Base-by-base conservation (phyloP, 2,888 invertebrate species). In the Drosophila putrida region DNA sequence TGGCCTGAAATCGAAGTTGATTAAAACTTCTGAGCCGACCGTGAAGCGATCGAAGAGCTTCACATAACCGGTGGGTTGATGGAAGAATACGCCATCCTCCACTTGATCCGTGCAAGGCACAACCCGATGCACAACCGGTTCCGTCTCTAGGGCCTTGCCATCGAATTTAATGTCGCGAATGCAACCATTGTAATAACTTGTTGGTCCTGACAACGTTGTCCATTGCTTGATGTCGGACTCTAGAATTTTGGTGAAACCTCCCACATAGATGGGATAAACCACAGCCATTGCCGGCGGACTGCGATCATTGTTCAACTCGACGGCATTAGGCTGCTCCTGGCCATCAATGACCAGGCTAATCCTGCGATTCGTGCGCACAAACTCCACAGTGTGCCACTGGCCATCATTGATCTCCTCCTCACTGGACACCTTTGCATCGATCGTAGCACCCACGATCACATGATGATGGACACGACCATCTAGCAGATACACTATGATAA, bases 1-100 rank as follows among this genome's bases (percentile, higher is more conserved):
- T 0, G 98, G 98, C 71, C 96, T 96, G 64, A 99, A 96, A 75
- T 97, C 96, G 94, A 99, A 94, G 38, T 94, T 94, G 41, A 98
- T 95, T 0, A 95, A 95, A 67, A 98, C 94, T 79, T 96, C 95
- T 41, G 94, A 93, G 4, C 98, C 98, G 4, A 98, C 97, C 69
- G 93, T 94, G 93, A 96, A 98, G 80, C 94, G 95, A 38, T 97
- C 96, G 61, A 94, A 90, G 8, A 93, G 77, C 70, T 95, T 95
- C 62, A 96, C 94, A 88, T 95, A 96, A 67, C 97, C 97, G 63
- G 95, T 95, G 0, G 95, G 94, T 2, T 95, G 95, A 46, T 95
- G 95, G 93, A 98, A 98, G 95, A 96, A 98, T 0, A 96, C 94
- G 4, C 98, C 98, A 4, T 93, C 92, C 90, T 98, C 97, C 13